Evolutionary conservation across 2,797 vertebrate genomes (phyloP).

Genomic region (Peromyscus attwateri): DNA sequence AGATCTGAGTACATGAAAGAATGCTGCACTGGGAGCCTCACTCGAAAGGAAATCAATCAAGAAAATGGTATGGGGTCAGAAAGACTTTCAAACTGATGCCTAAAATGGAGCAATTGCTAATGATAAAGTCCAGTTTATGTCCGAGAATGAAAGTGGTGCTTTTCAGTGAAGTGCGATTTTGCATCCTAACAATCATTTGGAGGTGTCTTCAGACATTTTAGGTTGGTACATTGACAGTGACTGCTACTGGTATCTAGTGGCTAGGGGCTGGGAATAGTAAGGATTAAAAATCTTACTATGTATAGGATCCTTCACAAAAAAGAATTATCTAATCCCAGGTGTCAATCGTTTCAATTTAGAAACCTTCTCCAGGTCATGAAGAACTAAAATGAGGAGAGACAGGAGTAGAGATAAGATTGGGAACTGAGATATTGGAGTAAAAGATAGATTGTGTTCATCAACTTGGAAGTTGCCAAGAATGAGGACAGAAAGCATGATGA

Average conservation of each 20-base stretch:
- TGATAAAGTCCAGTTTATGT: not conserved
- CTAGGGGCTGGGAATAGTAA: not conserved
- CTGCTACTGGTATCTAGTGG: not conserved
- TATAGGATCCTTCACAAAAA: not conserved
- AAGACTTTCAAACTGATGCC: no score
- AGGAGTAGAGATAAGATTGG: not conserved
- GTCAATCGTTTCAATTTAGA: not conserved
- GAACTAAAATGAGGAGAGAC: not conserved
- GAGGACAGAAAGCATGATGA: not conserved
- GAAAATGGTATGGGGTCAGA: not conserved
- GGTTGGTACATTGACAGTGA: no score
- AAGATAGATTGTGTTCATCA: not conserved
- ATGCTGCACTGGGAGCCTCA: not conserved
- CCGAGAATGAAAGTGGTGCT: not conserved
- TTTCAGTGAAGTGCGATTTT: not conserved
- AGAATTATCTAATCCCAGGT: not conserved
- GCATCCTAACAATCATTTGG: not conserved
- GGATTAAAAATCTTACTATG: not conserved
- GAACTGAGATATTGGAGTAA: not conserved
- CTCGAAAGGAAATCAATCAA: not conserved
- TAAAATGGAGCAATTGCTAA: not conserved
- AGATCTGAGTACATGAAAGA: not conserved
- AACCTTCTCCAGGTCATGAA: not conserved
- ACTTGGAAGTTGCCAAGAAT: not conserved
- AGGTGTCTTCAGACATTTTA: not conserved